Conservation (phyloP, 2,888 invertebrate genomes). For the Dysmachus trigonus region DNA sequence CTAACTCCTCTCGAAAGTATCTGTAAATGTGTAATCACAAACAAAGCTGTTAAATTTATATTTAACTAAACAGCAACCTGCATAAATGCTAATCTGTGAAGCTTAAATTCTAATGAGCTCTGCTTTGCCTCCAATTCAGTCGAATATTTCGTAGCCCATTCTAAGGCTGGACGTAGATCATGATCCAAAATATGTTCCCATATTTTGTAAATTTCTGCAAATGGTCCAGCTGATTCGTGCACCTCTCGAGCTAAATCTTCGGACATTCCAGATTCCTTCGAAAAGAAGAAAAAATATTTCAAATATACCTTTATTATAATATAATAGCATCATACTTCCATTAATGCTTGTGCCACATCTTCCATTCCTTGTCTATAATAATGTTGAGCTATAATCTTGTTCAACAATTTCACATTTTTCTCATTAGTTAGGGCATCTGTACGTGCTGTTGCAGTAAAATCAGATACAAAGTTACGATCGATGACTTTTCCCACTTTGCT, state of each 20-base stretch:
- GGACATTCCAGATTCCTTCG: conserved; percentile 76
- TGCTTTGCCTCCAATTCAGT: conserved; percentile 75
- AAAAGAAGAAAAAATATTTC: not conserved
- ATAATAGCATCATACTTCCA: conserved; percentile 50
- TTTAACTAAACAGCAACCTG: conserved; percentile 64
- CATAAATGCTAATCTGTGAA: conserved; percentile 83
- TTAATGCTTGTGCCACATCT: conserved; percentile 86
- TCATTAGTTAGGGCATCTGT: conserved; percentile 77
- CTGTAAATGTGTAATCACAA: conserved; percentile 8
- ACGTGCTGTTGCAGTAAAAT: conserved; percentile 87
- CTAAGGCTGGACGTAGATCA: conserved; percentile 84
- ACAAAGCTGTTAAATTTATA: not conserved
- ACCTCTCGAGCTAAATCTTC: conserved; percentile 64
- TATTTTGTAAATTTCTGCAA: conserved; percentile 84
- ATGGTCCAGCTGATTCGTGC: conserved; percentile 72
- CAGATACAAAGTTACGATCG: conserved; percentile 92
- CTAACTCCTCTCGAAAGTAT: conserved; percentile 62
- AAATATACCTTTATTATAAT: conserved; percentile 34
- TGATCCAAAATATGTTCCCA: conserved; percentile 83
- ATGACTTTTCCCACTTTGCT: conserved; percentile 97
- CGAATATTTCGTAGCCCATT: conserved; percentile 84
- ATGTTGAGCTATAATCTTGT: conserved; percentile 93
- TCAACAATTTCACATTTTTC: conserved; percentile 73
- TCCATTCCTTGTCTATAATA: conserved; percentile 94
- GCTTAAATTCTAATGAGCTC: conserved; percentile 80